Conservation (phyloP, 2,797 vertebrate species). For the Falco cherrug region DNA sequence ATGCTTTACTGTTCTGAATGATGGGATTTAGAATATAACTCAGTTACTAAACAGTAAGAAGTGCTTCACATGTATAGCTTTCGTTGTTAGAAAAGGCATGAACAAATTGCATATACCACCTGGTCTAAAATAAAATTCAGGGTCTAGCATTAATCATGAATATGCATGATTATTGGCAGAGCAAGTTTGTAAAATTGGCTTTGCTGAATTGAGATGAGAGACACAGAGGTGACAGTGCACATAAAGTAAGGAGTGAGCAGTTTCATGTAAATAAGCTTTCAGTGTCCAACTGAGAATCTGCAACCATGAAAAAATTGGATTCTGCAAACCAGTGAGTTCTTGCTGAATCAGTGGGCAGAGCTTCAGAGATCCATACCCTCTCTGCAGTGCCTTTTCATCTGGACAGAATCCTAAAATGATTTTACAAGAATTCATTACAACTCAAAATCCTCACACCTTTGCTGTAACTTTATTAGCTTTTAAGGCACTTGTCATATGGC, state of each 20-base stretch:
- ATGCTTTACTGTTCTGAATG: constrained; percentile 26
- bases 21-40: constrained; percentile 22
- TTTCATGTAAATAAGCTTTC: constrained; percentile 59
- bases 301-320: constrained; percentile 46
- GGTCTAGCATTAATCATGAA: constrained; percentile 51
- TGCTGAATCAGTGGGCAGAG: constrained; percentile 52
- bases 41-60: constrained; percentile 23
- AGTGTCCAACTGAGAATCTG: constrained; percentile 39
- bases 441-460: constrained; percentile 30
- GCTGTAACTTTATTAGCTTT: constrained; percentile 46
- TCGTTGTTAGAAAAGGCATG: constrained; percentile 12
- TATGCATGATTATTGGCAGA: constrained; percentile 54
- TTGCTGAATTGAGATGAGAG: constrained; percentile 36
- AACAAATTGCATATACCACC: neutral
- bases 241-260: constrained; percentile 43
- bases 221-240: constrained; percentile 30
- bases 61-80: neutral
- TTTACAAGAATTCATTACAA: constrained; percentile 16
- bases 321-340: constrained; percentile 48
- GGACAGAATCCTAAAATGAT: constrained; percentile 39
- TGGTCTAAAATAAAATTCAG: constrained; percentile 38
- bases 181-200: constrained; percentile 46
- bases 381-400: constrained; percentile 9
- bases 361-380: constrained; percentile 26
- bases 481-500: constrained; percentile 25